Base-by-base conservation (phyloP, 2,888 invertebrate genomes). In the Scelioninae gen. 1 region DNA sequence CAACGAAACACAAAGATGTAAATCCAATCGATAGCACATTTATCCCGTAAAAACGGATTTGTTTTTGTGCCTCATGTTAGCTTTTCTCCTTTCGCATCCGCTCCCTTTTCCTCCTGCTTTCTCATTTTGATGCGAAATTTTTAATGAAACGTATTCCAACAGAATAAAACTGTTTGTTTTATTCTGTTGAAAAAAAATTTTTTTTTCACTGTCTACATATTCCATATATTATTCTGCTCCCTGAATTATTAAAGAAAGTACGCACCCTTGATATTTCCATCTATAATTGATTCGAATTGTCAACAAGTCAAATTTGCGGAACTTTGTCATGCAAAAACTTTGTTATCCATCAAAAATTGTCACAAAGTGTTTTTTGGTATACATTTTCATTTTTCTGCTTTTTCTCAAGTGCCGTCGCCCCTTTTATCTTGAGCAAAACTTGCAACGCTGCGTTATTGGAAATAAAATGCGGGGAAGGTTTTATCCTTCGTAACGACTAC, bases 371-470 rank as follows among this genome's bases (percentile, higher is more conserved):
- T 13, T 66, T 66, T 40, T 38, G 31, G 16, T 49, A 66, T 65
- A 74, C 68, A 62, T 68, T 65, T 80, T 47, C 62, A 63, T 15
- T 40, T 43, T 65, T 68, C 7, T 34, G 66, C 56, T 31, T 78
- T 55, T 78, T 56, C 56, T 47, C 7, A 43, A 55, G 56, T 65
- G 49, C 34, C 55, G 10, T 15, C 47, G 47, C 58, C 51, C 29
- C 60, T 29, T 74, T 66, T 55, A 47, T 53, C 45, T 34, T 32
- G 38, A 29, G 32, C 38, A 32, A 79, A 79, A 74, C 79, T 79
- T 66, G 71, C 80, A 74, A 68, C 68, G 68, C 47, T 55, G 80
- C 80, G 53, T 74, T 80, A 80, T 74, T 74, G 66, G 80, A 65
- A 68, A 68, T 68, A 80, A 74, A 80, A 80, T 74, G 60, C 74